These are phyloP conservation scores for Tigriopus californicus DNA, from an alignment of 2,888 invertebrate genomes.

Conservation along the genomic window DNA sequence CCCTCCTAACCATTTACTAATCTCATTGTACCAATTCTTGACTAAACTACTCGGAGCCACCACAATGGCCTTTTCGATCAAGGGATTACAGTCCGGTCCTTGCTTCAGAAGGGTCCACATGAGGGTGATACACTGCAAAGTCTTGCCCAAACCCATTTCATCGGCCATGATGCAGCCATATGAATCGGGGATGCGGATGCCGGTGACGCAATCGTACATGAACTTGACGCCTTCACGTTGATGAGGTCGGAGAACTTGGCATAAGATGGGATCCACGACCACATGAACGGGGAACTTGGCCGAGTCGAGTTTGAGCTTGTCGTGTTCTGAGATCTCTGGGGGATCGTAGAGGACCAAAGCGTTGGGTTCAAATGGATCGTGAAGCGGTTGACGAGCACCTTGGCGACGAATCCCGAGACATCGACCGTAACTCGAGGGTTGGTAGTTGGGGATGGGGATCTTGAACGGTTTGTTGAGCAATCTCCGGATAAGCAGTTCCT, in stretches of 20 bases:
- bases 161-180: conserved; percentile 99
- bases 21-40: conserved; percentile 98
- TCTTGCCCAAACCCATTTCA: conserved; percentile 98
- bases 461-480: conserved; percentile 67
- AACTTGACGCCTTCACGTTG: conserved; percentile 97
- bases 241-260: conserved; percentile 80
- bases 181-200: conserved; percentile 60
- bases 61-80: conserved; percentile 77
- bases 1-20: conserved; percentile 81
- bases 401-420: conserved; percentile 54
- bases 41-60: conserved; percentile 94
- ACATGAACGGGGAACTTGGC: conserved; percentile 60
- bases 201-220: conserved; percentile 97
- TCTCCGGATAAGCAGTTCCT: conserved; percentile 63
- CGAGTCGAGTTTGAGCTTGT: conserved; percentile 41
- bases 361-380: conserved; percentile 79
- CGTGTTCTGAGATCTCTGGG: conserved; percentile 63
- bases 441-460: conserved; percentile 78
- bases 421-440: conserved; percentile 46
- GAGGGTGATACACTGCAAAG: conserved; percentile 86
- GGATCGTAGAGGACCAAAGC: conserved; percentile 75
- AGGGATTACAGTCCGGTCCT: conserved; percentile 73
- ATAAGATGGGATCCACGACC: conserved; percentile 84
- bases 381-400: conserved; percentile 47
- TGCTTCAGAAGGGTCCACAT: conserved; percentile 86